A percentile compares a stretch with the other conserved stretches of the same genome.
Conservation (phyloP, 2,113 vertebrate genomes). For the Herpetotheres cachinnans region DNA sequence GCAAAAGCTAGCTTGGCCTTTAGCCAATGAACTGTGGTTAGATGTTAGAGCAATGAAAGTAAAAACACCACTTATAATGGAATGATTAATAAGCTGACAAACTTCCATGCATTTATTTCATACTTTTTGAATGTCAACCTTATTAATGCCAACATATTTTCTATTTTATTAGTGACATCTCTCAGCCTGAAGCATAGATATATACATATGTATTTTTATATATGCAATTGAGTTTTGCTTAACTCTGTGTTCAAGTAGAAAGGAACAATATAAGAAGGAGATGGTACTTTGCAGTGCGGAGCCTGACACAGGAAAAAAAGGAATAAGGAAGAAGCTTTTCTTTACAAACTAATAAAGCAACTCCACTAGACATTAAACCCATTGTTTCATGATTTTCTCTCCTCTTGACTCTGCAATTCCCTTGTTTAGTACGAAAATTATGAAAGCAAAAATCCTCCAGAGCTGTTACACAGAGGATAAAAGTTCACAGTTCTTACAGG, state of each 20-base stretch:
- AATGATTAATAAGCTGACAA: slow-evolving; percentile 75
- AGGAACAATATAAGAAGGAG: neutral
- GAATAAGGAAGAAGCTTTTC: neutral
- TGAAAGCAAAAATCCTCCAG: slow-evolving; percentile 6
- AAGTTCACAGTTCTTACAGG: slow-evolving; percentile 56
- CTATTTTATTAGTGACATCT: slow-evolving; percentile 51
- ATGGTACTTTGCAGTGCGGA: neutral
- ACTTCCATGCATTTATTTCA: slow-evolving; percentile 58
- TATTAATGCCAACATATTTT: slow-evolving; percentile 57
- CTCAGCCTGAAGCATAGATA: neutral
- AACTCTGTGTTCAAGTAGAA: neutral
- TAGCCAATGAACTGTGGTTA: slow-evolving; percentile 78
- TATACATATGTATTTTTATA: neutral
- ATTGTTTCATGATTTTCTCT: neutral
- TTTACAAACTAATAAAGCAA: neutral
- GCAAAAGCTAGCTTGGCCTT: slow-evolving; percentile 75
- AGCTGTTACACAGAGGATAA: neutral
- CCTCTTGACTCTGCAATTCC: neutral
- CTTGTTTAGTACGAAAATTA: slow-evolving; percentile 11
- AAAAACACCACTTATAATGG: slow-evolving; percentile 59
- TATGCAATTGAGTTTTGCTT: neutral
- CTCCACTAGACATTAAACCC: neutral
- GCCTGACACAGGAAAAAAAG: neutral
- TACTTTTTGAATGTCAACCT: slow-evolving; percentile 17
- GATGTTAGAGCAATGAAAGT: slow-evolving; percentile 71